Evolutionary conservation across 2,797 vertebrate species (phyloP).

Genomic region (Bradypus variegatus): DNA sequence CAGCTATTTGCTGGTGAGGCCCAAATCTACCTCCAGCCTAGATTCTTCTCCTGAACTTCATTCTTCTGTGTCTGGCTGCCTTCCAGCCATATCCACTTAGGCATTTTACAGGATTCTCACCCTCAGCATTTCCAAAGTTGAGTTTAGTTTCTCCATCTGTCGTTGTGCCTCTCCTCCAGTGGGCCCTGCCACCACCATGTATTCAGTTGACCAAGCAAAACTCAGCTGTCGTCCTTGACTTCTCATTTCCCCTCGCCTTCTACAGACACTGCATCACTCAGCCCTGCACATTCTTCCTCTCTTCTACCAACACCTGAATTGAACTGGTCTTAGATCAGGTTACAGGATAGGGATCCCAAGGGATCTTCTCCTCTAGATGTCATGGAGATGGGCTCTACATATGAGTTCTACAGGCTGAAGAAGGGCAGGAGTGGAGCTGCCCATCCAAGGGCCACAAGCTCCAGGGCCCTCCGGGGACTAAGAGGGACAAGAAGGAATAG

Average conservation of each 20-base stretch:
- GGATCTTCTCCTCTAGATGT: neutral
- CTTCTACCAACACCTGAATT: neutral
- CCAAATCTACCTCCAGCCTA: accelerated
- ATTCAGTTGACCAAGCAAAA: neutral
- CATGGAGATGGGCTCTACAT: accelerated
- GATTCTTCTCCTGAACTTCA: neutral
- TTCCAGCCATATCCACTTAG: neutral
- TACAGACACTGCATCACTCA: accelerated
- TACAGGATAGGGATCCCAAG: no score
- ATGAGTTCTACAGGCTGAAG: accelerated
- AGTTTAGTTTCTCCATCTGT: neutral
- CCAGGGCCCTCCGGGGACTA: accelerated
- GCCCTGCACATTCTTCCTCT: neutral
- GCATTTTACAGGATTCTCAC: accelerated
- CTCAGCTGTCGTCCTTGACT: accelerated
- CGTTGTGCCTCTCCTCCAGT: no score
- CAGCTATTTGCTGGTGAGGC: accelerated
- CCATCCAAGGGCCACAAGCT: neutral
- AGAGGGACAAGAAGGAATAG: accelerated
- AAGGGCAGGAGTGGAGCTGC: neutral
- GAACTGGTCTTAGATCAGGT: no score
- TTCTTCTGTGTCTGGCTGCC: accelerated
- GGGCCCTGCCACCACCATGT: neutral
- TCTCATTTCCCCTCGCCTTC: neutral
- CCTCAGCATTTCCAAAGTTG: neutral